Base-by-base conservation (phyloP, 1,140 invertebrate genomes). In the Octopus bimaculoides region DNA sequence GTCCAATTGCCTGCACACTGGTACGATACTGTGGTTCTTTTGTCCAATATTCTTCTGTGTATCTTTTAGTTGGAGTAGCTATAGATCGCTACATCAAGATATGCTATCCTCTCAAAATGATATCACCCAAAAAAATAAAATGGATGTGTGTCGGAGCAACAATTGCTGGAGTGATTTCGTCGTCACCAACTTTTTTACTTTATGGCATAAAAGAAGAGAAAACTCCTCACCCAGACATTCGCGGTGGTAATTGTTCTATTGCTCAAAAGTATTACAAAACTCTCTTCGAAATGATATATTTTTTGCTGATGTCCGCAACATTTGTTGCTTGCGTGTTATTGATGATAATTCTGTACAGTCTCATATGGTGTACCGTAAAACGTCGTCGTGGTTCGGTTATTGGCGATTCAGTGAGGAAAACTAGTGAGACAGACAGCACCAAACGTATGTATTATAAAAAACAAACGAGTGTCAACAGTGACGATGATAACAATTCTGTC, bases 361-460 rank as follows among this genome's bases (percentile, higher is more conserved):
- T 82, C 0, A 86, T 87, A 54, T 87, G 86, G 69, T 61, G 83
- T 5, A 84, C 79, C 10, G 84, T 87, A 4, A 83, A 83, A 71
- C 82, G 81, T 74, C 85, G 84, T 20, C 76, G 79, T 41, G 77
- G 75, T 17, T 53, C 52, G 17, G 74, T 75, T 6, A 75, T 75
- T 17, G 74, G 74, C 17, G 41, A 83, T 77, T 54, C 83, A 83
- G 83, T 78, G 52, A 81, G 20, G 54, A 6, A 26, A 77, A 17
- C 75, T 69, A 54, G 54, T n/a, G 54, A n/a, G 12, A 41, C n/a
- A 53, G 61, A 52, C 74, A 79, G 52, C 56, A 26, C 12, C 54
- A 77, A 26, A 26, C 74, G n/a, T 14, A 56, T 9, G 55, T 53
- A 52, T n/a, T 7, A 8, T 54, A 54, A 75, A 56, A 66, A 78